A percentile compares a stretch with the other conserved stretches of the same genome.
Evolutionary conservation across 2,113 vertebrate genomes (phyloP).

Genomic region (Engraulis encrasicolus): DNA sequence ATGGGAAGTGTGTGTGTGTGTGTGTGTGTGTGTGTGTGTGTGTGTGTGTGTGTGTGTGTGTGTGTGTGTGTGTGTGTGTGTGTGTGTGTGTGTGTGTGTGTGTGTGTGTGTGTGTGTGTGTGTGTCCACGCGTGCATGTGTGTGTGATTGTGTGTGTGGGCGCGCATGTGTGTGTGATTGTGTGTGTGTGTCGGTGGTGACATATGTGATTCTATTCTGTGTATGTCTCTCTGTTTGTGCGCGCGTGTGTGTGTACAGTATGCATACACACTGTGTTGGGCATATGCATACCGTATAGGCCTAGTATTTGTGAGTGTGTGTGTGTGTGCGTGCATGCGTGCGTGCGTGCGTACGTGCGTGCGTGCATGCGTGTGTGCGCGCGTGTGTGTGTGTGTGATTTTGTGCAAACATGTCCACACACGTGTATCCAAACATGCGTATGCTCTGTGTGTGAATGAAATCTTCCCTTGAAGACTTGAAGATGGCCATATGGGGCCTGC

Average conservation of each 20-base stretch:
- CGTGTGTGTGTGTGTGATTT: background rate
- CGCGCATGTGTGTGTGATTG: background rate
- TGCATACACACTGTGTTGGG: no score
- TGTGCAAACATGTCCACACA: background rate
- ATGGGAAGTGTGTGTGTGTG: constrained; percentile 82
- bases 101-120: background rate
- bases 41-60: background rate
- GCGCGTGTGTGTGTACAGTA: background rate
- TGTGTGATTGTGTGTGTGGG: background rate
- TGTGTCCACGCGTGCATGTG: background rate
- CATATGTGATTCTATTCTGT: background rate
- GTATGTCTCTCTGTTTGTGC: no score
- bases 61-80: background rate
- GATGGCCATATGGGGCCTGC: constrained; percentile 72
- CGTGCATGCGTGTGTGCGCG: background rate
- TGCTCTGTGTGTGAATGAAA: constrained; percentile 73
- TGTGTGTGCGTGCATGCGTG: background rate
- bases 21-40: background rate
- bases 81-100: background rate
- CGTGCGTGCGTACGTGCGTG: background rate
- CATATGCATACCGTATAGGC: no score
- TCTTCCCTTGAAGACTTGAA: constrained; percentile 86
- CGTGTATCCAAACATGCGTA: background rate
- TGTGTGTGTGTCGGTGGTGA: background rate
- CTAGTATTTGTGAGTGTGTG: background rate